Percentiles rank a stretch among this genome's conserved stretches.
Conservation (phyloP, 2,113 vertebrate genomes). For the Melanotaenia duboulayi region DNA sequence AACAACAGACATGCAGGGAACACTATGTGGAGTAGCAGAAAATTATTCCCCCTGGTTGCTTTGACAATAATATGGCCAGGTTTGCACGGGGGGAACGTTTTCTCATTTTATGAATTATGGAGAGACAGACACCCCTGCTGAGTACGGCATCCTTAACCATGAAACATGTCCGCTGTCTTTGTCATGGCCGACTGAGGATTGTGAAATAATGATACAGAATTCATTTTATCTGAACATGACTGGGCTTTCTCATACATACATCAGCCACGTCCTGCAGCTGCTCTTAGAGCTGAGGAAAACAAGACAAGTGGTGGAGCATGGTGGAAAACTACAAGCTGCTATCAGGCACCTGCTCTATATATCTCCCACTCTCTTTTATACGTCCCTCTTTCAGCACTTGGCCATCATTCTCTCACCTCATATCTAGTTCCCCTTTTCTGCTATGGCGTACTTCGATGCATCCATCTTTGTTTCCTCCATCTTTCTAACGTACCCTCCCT, state of each 20-base stretch:
- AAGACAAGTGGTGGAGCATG: constrained; percentile 82
- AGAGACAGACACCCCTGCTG: constrained; percentile 83
- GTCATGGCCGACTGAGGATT: constrained; percentile 72
- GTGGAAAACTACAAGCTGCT: constrained; percentile 86
- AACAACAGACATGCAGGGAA: constrained; percentile 30
- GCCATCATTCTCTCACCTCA: constrained; percentile 57
- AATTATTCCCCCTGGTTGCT: constrained; percentile 50
- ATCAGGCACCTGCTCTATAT: constrained; percentile 73
- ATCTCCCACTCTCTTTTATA: constrained; percentile 35
- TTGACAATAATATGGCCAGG: constrained; percentile 61
- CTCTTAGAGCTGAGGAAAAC: constrained; percentile 84
- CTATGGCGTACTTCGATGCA: constrained; percentile 33
- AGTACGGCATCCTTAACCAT: constrained; percentile 84
- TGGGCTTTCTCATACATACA: constrained; percentile 87
- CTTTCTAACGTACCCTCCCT: constrained; percentile 50
- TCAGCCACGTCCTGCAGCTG: constrained; percentile 90
- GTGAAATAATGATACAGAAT: constrained; percentile 93
- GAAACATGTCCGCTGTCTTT: constrained; percentile 87
- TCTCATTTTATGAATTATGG: constrained; percentile 83
- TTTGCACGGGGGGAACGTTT: constrained; percentile 62
- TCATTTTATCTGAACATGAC: constrained; percentile 89
- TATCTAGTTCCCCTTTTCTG: constrained; percentile 46
- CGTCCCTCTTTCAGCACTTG: constrained; percentile 21
- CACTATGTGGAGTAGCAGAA: constrained; percentile 24
- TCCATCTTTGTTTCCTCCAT: constrained; percentile 61